Evolutionary conservation across 2,113 vertebrate species (phyloP), one percentile per base, ranked within the genome.

Genomic region (Hippocampus abdominalis): DNA sequence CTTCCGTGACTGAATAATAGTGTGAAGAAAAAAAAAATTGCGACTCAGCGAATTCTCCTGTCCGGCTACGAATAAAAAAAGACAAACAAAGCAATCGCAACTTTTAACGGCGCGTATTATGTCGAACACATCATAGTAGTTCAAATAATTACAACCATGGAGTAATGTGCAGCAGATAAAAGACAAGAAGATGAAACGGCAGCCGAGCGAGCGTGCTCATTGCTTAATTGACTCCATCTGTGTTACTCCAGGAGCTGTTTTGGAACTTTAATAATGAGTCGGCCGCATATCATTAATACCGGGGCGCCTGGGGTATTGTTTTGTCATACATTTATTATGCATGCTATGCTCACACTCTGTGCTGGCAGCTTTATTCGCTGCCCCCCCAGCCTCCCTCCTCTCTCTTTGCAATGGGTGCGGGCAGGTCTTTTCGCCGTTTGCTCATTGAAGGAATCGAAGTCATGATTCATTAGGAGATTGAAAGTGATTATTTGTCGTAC

Each of bases 181-280:
- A 91, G 85, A 87, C 63, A 75, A 69, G 78, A 70, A 90, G 87
- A 90, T 90, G 84, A 90, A 89, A 90, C 86, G 84, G 81, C 79
- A 80, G 83, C 78, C 77, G 80, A 86, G 81, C 84, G 68, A 90
- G 86, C 79, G 86, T 89, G 84, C 85, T 90, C 84, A 88, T 86
- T 91, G 87, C 88, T 90, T 91, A 92, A 93, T 91, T 90, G 86
- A 92, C 87, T 90, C 89, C 88, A 90, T 91, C 88, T 89, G 84
- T 87, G 87, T 89, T 89, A 89, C 88, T 93, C 86, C 89, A 89
- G 86, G 90, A 88, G 85, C 87, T 90, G 86, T 90, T 90, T 89
- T 84, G 86, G 86, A 91, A 89, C 89, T 91, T 90, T 89, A 91
- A 88, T 92, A 91, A 89, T 88, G 87, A 91, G 87, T 86, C 87